Evolutionary conservation across 2,797 vertebrate species (phyloP), one percentile per base, ranked within the genome.

Genomic region (Acanthornis magna): DNA sequence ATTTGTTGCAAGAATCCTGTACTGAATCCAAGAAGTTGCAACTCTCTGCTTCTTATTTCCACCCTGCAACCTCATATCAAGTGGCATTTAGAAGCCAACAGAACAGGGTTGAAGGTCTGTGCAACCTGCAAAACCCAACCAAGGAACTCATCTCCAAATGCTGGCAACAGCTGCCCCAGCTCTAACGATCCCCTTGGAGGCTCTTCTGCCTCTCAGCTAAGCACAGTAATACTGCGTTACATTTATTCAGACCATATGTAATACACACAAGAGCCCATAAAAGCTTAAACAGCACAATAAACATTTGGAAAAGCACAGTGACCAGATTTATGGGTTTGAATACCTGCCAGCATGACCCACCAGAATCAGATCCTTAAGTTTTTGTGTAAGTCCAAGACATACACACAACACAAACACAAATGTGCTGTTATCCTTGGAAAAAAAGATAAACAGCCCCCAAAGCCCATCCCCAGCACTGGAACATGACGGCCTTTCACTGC

Each of bases 211-310:
- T 84, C 92, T 91, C 89, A 71, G 78, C 86, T 92, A 89, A 91
- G 87, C 68, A 80, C 78, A 57, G 90, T 48, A 94, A 94, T 84
- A 66, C 92, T 72, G 81, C 4, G 0, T 81, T 94, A 94, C 96
- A 38, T 95, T 97, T 95, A 97, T 94, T 97, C 93, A 89, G 94
- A 96, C 96, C 96, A 97, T 95, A 96, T 96, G 96, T 91, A 93
- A 91, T 90, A 93, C 2, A 25, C 85, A 89, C 89, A 95, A 97
- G 96, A 96, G 85, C 96, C 92, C 76, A 91, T 97, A 96, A 97
- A 97, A 96, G 84, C 96, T 96, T 96, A 97, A 97, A 97, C 93
- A 95, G 96, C 97, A 97, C 93, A 96, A 96, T 94, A 96, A 97
- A 97, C 94, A 97, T 96, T 96, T 95, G 92, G 94, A 96, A 96